A percentile compares a stretch with the other conserved stretches of the same genome.
Evolutionary conservation across 2,113 vertebrate species (phyloP).

Genomic region (Stigmatopora nigra): DNA sequence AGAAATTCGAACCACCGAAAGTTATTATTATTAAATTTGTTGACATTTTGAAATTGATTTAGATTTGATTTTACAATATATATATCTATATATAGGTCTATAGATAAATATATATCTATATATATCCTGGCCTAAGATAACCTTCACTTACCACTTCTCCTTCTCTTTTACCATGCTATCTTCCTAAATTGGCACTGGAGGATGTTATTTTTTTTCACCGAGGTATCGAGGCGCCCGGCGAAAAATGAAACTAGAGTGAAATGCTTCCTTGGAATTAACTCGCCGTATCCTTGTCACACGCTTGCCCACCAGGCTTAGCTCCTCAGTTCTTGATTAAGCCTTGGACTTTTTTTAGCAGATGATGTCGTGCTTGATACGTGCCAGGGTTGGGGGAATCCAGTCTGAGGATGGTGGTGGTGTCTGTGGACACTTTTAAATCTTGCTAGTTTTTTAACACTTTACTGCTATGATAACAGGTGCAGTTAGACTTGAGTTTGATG

Average conservation of each 20-base stretch:
- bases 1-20: too few species aligned
- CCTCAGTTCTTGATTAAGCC: slow-evolving; percentile 62
- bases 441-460: background rate
- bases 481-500: background rate
- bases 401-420: background rate
- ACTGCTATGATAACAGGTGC: background rate
- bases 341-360: slow-evolving; percentile 64
- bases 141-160: slow-evolving; percentile 14
- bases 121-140: too few species aligned
- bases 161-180: slow-evolving; percentile 68
- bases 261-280: slow-evolving; percentile 58
- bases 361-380: slow-evolving; percentile 23
- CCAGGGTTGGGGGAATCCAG: background rate
- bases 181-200: slow-evolving; percentile 65
- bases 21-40: too few species aligned
- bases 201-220: slow-evolving; percentile 29
- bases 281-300: slow-evolving; percentile 20
- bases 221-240: slow-evolving; percentile 38
- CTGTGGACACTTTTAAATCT: background rate
- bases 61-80: too few species aligned
- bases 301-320: slow-evolving; percentile 44
- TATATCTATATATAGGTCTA: too few species aligned
- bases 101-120: too few species aligned
- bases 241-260: slow-evolving; percentile 59
- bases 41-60: too few species aligned